Conservation (phyloP, 2,797 vertebrate genomes). For the Gambelia wislizenii region DNA sequence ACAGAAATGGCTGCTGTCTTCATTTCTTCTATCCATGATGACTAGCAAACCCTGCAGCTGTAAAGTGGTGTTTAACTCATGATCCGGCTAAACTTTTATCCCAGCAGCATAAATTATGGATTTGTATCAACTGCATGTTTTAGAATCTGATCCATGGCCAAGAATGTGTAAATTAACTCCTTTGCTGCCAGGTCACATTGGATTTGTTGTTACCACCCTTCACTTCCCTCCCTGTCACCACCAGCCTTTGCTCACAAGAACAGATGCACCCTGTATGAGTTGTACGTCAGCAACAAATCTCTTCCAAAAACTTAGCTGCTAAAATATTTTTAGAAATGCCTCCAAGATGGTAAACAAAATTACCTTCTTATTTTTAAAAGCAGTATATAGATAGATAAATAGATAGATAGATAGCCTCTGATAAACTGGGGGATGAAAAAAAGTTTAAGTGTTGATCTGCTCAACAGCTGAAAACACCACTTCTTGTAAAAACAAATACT, state of each 20-base stretch:
- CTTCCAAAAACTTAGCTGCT: constrained; percentile 49
- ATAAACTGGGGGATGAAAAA: constrained; percentile 20
- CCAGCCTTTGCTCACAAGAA: constrained; percentile 51
- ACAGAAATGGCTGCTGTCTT: background rate
- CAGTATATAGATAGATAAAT: too few species aligned
- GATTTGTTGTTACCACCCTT: constrained; percentile 22
- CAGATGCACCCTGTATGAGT: constrained; percentile 52
- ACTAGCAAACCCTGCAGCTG: background rate
- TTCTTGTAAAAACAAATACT: constrained; percentile 23
- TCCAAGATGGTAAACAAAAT: constrained; percentile 48
- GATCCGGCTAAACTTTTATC: background rate
- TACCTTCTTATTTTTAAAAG: constrained; percentile 50
- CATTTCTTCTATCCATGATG: background rate
- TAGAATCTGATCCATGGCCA: background rate
- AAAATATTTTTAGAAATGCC: constrained; percentile 64
- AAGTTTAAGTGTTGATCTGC: constrained; percentile 50
- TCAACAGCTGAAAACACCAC: constrained; percentile 63
- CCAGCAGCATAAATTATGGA: background rate
- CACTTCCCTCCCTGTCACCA: constrained; percentile 43
- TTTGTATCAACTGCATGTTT: background rate
- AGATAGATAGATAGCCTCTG: constrained; percentile 44
- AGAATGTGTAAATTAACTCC: background rate
- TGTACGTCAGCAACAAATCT: constrained; percentile 51
- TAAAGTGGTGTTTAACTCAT: background rate
- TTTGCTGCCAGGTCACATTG: background rate